Conservation (phyloP, 2,113 vertebrate genomes). For the Etheostoma cragini region DNA sequence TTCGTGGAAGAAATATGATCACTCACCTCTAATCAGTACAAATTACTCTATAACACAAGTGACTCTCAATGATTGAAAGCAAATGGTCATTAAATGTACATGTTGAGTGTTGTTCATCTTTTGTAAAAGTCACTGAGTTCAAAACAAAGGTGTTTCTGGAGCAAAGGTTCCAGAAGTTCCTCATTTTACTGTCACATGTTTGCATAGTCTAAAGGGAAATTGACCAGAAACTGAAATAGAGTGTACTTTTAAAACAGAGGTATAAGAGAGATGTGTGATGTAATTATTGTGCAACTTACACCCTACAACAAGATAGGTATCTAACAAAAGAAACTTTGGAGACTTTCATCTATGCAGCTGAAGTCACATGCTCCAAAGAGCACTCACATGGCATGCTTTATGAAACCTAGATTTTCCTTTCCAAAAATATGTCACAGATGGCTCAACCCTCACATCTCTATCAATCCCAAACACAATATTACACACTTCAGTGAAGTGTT, state of each 20-base stretch:
- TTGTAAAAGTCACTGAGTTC: conserved; percentile 8
- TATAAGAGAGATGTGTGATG: no score
- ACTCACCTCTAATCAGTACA: neutral
- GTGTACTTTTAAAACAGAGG: neutral
- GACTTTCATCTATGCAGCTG: neutral
- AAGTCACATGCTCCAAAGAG: conserved; percentile 59
- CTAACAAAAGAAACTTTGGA: neutral
- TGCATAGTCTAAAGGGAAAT: neutral
- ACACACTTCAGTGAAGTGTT: neutral
- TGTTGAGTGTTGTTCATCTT: neutral
- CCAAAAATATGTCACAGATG: conserved; percentile 18
- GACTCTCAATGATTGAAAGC: neutral
- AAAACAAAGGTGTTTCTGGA: conserved; percentile 16
- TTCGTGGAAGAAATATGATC: neutral
- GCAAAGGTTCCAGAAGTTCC: conserved; percentile 35
- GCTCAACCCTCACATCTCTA: neutral
- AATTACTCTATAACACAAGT: neutral
- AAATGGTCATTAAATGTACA: no score
- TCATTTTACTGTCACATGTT: neutral
- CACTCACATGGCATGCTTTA: neutral
- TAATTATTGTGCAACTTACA: neutral
- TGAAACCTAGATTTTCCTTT: conserved; percentile 11
- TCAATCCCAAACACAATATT: neutral
- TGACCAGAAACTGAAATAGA: neutral
- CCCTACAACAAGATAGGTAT: neutral